A percentile compares a stretch with the other conserved stretches of the same genome.
Evolutionary conservation across 2,797 vertebrate genomes (phyloP).

Genomic region (Urocyon cinereoargenteus): DNA sequence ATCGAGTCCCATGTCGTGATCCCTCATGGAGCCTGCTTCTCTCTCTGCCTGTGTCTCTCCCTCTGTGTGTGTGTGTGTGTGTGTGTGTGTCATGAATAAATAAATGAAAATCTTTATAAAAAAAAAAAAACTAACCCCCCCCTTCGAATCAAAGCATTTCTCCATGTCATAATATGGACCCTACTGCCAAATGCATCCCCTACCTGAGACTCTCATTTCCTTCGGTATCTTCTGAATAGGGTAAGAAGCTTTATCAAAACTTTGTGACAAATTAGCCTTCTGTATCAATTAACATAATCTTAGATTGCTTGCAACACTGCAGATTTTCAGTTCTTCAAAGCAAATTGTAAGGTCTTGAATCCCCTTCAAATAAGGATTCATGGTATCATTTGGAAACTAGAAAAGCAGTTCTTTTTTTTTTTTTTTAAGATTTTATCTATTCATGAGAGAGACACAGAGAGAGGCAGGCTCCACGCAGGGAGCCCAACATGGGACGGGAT

Average conservation of each 20-base stretch:
- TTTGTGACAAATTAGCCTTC: slow-evolving; percentile 10
- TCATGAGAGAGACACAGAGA: too few species aligned
- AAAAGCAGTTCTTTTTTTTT: slow-evolving; percentile 33
- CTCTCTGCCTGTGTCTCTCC: too few species aligned
- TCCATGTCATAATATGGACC: neutral
- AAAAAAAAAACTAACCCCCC: too few species aligned
- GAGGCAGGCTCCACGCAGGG: too few species aligned
- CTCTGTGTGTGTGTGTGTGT: too few species aligned
- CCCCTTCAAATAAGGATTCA: slow-evolving; percentile 5
- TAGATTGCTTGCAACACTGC: neutral
- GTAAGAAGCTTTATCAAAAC: slow-evolving; percentile 42
- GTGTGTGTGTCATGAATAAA: too few species aligned
- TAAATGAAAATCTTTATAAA: too few species aligned
- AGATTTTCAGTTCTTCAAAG: slow-evolving; percentile 55
- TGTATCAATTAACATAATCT: slow-evolving; percentile 22
- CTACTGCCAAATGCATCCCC: neutral
- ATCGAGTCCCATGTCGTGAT: too few species aligned
- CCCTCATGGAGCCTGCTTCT: too few species aligned
- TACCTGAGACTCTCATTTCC: slow-evolving; percentile 20
- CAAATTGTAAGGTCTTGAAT: slow-evolving; percentile 48
- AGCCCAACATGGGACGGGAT: too few species aligned
- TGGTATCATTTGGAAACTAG: neutral
- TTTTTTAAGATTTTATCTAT: too few species aligned
- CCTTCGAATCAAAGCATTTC: neutral
- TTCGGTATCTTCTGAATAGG: neutral